Percentiles rank a stretch among this genome's conserved stretches.
Conservation (phyloP, 2,113 vertebrate species). For the Rhinolophus sinicus region DNA sequence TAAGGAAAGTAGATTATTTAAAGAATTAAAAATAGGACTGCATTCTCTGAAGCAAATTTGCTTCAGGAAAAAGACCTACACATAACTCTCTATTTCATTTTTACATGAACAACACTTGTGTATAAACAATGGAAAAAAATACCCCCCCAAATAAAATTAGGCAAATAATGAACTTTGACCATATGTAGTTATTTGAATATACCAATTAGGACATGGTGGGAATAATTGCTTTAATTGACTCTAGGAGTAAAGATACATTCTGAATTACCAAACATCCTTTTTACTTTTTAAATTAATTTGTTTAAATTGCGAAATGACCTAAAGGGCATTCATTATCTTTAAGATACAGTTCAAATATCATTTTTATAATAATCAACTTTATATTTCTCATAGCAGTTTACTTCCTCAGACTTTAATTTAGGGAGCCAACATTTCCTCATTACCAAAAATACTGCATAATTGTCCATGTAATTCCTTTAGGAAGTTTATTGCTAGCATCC, state of each 20-base stretch:
- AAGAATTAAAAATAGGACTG: not conserved
- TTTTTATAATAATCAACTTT: conserved; percentile 40
- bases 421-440: conserved; percentile 80
- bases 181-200: not conserved
- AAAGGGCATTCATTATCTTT: conserved; percentile 10
- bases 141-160: not conserved
- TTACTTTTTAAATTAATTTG: not conserved
- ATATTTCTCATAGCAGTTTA: conserved; percentile 77
- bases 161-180: conserved; percentile 19
- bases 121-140: not conserved
- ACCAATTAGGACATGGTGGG: not conserved
- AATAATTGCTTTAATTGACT: conserved; percentile 10
- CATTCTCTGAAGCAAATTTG: not conserved
- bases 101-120: not conserved
- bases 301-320: not conserved
- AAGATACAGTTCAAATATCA: not conserved
- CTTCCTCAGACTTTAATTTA: conserved; percentile 81
- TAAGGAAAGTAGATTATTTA: not conserved
- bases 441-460: conserved; percentile 81
- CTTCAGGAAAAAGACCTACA: not conserved
- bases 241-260: not conserved
- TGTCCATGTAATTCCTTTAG: conserved; percentile 80
- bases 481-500: conserved; percentile 79
- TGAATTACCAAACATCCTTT: not conserved
- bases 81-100: not conserved